Base-by-base conservation (phyloP, 2,888 invertebrate genomes). In the Sesamia inferens region DNA sequence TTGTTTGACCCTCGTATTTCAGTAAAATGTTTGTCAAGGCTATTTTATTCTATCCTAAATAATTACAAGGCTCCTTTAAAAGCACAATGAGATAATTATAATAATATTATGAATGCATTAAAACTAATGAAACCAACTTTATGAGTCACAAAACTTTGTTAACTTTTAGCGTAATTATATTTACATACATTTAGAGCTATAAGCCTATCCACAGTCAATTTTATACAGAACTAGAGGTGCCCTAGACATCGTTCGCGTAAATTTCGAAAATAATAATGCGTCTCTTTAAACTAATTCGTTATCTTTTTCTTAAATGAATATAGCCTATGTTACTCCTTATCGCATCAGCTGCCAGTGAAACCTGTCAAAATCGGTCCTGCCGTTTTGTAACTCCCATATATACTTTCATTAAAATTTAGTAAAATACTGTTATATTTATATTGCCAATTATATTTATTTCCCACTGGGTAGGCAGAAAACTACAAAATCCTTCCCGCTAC, bases 71-170 rank as follows among this genome's bases (percentile, higher is more conserved):
- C n/a, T 76, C 64, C 71, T 72, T 80, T 11, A 64, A 51, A 71
- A 67, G 13, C 48, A 75, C 59, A 79, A 68, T 63, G 62, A 71
- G 47, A 71, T 67, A 22, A 62, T 65, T 57, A 63, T 76, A 68
- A 70, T 70, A 79, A 58, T 31, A 70, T 61, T 68, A 73, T 72
- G 76, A 79, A 79, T 76, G 74, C 44, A 73, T 75, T 83, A 69
- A 55, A 64, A 62, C 39, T 61, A 58, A 67, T 31, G 13, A 74
- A 78, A 81, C 76, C 57, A 22, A 81, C 83, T 76, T 62, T 71
- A n/a, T 79, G 78, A 85, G 19, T 82, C 79, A 79, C 39, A 62
- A 47, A 48, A 59, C 48, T 63, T 63, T 55, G 10, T 22, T 64
- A 61, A 63, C 48, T 61, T 78, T 71, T 67, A 64, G 68, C 44